Percentiles rank a stretch among this genome's conserved stretches.
phyloP scores from a whole-genome alignment of 2,113 vertebrate genomes.

The cattle (Bos taurus) region DNA sequence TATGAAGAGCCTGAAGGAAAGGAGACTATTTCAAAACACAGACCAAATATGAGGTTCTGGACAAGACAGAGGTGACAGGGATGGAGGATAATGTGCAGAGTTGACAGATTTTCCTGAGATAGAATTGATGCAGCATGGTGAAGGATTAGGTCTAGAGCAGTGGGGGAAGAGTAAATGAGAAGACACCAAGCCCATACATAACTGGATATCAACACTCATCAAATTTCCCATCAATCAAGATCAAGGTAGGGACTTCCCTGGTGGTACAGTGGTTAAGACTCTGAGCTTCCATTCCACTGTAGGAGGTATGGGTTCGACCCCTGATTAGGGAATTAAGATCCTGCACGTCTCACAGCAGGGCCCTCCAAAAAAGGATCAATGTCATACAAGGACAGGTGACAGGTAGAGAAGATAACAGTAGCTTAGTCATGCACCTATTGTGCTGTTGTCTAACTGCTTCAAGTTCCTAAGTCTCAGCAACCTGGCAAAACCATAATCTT shows the following conservation, averaged over 20 bases:
- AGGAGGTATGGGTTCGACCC: not conserved
- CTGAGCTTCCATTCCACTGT: too few species aligned
- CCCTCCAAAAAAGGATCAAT: not conserved
- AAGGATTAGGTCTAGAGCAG: not conserved
- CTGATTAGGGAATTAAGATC: not conserved
- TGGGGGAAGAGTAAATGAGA: not conserved
- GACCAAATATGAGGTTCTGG: not conserved
- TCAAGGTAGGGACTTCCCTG: not conserved
- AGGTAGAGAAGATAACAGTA: not conserved
- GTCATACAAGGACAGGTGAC: not conserved
- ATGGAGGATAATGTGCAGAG: not conserved
- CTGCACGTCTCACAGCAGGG: not conserved
- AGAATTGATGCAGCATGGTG: not conserved
- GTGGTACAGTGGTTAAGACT: not conserved
- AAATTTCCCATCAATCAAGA: not conserved
- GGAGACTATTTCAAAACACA: not conserved
- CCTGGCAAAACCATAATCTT: not conserved
- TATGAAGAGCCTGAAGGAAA: not conserved
- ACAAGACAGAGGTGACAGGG: not conserved
- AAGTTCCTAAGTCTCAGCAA: not conserved
- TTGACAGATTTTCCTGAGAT: not conserved
- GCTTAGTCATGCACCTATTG: not conserved
- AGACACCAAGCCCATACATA: not conserved
- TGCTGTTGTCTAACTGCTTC: not conserved
- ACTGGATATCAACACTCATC: not conserved